Base-by-base conservation (phyloP, 2,888 invertebrate species). In the Xestia c-nigrum region DNA sequence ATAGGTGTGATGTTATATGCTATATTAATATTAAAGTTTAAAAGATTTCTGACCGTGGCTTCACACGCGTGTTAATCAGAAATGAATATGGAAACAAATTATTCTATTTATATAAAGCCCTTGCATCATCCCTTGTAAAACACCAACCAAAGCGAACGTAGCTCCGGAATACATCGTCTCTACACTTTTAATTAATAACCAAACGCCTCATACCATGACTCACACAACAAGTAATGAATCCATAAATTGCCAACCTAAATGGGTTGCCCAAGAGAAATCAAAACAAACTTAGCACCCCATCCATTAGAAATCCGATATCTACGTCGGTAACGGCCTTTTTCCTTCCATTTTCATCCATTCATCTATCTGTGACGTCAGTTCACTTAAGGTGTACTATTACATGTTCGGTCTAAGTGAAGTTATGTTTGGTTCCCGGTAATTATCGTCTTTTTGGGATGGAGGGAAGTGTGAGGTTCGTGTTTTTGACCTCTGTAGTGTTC, bases 261-360 rank as follows among this genome's bases (percentile, higher is more conserved):
- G 74, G 72, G 74, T 76, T 61, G 63, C 65, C 74, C n/a, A 66
- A 83, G 75, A 80, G 80, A 85, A 85, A 88, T 83, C 85, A 87
- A 85, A 89, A 87, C 80, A 85, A 61, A 80, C 81, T 80, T 75
- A 81, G 65, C 81, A 81, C 80, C 79, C 84, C 68, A 85, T 89
- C 94, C 94, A 94, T 94, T 94, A 94, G 94, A 89, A 83, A 94
- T 83, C 87, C 76, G 92, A 94, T 92, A 92, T 43, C 64, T n/a
- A 1, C 84, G 82, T 85, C 31, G 47, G 61, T 67, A 82, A 80
- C 76, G 40, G 85, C 72, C 80, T 77, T 86, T 84, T 80, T 85
- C 82, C 76, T 76, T 69, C 83, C 76, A 88, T 88, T 90, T 87
- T 77, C 80, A 85, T 81, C 83, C 87, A 88, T 91, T 88, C 88